These are phyloP conservation scores for Syngnathus typhle DNA, from an alignment of 2,113 vertebrate species.

Conservation along the genomic window DNA sequence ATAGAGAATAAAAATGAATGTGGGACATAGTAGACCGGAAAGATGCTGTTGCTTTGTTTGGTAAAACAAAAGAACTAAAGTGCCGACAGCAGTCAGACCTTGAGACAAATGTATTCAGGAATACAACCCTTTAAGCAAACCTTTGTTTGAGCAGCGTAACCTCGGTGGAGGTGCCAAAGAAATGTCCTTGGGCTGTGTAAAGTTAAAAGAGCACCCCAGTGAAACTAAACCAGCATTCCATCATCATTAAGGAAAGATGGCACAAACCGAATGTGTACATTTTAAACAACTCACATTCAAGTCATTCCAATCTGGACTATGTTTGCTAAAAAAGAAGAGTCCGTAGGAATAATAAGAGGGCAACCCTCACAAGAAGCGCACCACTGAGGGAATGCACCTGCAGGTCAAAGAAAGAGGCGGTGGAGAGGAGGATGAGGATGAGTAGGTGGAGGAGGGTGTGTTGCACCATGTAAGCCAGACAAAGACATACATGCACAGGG, in stretches of 20 bases:
- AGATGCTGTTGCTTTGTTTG: constrained; percentile 44
- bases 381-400: constrained; percentile 28
- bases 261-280: constrained; percentile 35
- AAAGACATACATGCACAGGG: constrained; percentile 41
- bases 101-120: constrained; percentile 52
- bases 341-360: constrained; percentile 53
- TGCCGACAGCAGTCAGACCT: constrained; percentile 47
- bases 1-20: constrained; percentile 18
- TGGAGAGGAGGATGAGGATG: constrained; percentile 32
- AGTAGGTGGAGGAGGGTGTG: constrained; percentile 38
- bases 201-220: constrained; percentile 51
- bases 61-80: constrained; percentile 47
- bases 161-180: constrained; percentile 32
- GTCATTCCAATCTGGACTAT: constrained; percentile 47
- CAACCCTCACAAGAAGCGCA: constrained; percentile 51
- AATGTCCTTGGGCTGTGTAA: constrained; percentile 44
- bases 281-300: constrained; percentile 16
- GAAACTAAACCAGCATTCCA: constrained; percentile 29
- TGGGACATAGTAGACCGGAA: constrained; percentile 22
- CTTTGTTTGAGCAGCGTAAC: constrained; percentile 51
- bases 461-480: constrained; percentile 54
- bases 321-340: constrained; percentile 42
- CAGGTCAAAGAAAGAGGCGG: constrained; percentile 46
- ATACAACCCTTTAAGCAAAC: constrained; percentile 27
- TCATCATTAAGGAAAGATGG: constrained; percentile 7